phyloP scores from a whole-genome alignment of 2,797 vertebrate genomes.

The Graptemys geographica region DNA sequence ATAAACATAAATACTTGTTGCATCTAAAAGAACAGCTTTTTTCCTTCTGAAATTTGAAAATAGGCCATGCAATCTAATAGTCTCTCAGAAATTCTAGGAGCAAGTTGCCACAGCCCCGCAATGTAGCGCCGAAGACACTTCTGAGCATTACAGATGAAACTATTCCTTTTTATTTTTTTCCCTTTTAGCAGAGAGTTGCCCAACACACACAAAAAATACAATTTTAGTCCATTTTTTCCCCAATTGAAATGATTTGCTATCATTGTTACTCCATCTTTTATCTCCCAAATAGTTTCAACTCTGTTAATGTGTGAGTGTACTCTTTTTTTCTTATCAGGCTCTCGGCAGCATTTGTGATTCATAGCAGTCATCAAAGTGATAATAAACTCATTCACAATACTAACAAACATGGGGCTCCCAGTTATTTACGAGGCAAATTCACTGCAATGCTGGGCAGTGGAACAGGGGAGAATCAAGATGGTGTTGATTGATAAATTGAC shows the following conservation, averaged over 20 bases:
- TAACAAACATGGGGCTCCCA: constrained; percentile 94
- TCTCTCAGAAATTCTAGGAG: neutral
- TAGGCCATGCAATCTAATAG: neutral
- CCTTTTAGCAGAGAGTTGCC: constrained; percentile 42
- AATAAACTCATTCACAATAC: constrained; percentile 98
- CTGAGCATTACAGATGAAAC: constrained; percentile 18
- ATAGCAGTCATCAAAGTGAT: constrained; percentile 99
- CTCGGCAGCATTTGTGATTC: constrained; percentile 97
- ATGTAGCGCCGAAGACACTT: neutral
- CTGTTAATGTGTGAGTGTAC: constrained; percentile 83
- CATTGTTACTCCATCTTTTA: constrained; percentile 82
- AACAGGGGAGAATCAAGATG: constrained; percentile 95
- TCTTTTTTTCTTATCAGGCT: constrained; percentile 89
- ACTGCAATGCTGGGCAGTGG: constrained; percentile 85
- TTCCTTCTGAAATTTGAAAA: constrained; percentile 3
- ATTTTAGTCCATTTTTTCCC: constrained; percentile 69
- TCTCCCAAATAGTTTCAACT: constrained; percentile 87
- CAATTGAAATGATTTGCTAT: constrained; percentile 82
- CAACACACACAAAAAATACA: constrained; percentile 34
- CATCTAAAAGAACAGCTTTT: neutral
- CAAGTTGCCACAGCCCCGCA: neutral
- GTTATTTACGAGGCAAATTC: constrained; percentile 95
- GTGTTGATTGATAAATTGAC: constrained; percentile 99
- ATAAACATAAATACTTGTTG: constrained; percentile 69
- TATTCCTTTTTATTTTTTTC: constrained; percentile 16